phyloP scores from a whole-genome alignment of 2,888 invertebrate genomes.

The Baccha elongata region DNA sequence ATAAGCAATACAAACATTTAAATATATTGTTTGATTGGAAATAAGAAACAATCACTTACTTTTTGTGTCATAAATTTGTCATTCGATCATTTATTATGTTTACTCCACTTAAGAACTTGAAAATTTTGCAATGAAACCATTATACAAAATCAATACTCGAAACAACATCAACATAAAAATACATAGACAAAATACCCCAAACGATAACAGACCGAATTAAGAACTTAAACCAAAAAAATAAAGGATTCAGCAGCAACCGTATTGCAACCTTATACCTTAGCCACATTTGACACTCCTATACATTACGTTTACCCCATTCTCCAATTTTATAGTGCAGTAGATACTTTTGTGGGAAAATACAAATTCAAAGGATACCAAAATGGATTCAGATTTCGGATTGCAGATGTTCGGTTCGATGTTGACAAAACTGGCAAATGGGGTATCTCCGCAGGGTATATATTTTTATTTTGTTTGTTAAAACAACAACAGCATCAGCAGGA shows the following conservation, averaged over 20 bases:
- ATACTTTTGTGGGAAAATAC: slow-evolving; percentile 29
- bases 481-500: not conserved
- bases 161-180: no score
- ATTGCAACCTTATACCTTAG: slow-evolving; percentile 32
- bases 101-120: no score
- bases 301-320: no score
- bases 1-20: no score
- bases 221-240: slow-evolving; percentile 46
- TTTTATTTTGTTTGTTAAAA: slow-evolving; percentile 36
- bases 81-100: no score
- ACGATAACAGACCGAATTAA: slow-evolving; percentile 65
- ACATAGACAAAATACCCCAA: no score
- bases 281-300: slow-evolving; percentile 46
- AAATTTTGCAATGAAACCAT: no score
- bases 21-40: no score
- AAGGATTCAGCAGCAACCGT: slow-evolving; percentile 18
- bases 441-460: slow-evolving; percentile 32
- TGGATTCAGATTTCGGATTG: slow-evolving; percentile 59
- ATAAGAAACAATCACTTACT: no score
- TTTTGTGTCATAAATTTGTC: no score
- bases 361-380: slow-evolving; percentile 60
- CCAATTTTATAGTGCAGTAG: slow-evolving; percentile 1
- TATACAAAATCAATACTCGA: no score
- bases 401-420: slow-evolving; percentile 65
- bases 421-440: slow-evolving; percentile 71